Base-by-base conservation (phyloP, 92 coral and sea anemone species). In the Palythoa grandis region DNA sequence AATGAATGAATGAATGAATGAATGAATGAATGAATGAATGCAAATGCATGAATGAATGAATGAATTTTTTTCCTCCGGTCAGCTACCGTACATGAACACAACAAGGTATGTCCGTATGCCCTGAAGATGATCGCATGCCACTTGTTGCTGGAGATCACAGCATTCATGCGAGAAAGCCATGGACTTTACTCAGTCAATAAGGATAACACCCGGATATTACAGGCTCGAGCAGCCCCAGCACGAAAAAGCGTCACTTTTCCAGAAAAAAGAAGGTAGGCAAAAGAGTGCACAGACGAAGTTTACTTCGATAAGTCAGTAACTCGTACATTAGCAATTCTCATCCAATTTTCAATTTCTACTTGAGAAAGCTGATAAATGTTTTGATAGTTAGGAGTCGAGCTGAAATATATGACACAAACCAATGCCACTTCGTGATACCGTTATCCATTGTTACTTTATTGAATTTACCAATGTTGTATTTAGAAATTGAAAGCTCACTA, bases 121-220 rank as follows among this genome's bases (percentile, higher is more conserved):
- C 79, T 97, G 69, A 93, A 95, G 89, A 97, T 97, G 99, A 88
- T 94, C 35, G 99, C 99, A 10, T 97, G 99, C 70, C 99, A 97
- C 72, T 91, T 97, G 86, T 90, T 97, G 43, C 91, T 95, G 86
- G 99, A 97, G 88, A 95, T 97, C 92, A 97, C 99, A 39, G 98
- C 98, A 20, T 97, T 97, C 91, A 73, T 97, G 61, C 97, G 99
- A 24, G 99, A 97, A 86, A 97, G 99, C 79, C 99, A 97, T 75
- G 95, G 98, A 5, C 88, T 92, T 53, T 92, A 92, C 86, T 92
- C 95, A 19, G 92, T 92, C 37, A 76, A 85, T 39, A 89, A 92
- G 23, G 94, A 92, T 38, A 78, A 85, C 48, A 74, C 77, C 20
- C 82, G 89, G 58, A 65, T 89, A 60, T 50, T 88, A 24, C 94